Percentiles rank a stretch among this genome's conserved stretches.
Evolutionary conservation across 2,113 vertebrate genomes (phyloP).

Genomic region (Salvelinus sp.): DNA sequence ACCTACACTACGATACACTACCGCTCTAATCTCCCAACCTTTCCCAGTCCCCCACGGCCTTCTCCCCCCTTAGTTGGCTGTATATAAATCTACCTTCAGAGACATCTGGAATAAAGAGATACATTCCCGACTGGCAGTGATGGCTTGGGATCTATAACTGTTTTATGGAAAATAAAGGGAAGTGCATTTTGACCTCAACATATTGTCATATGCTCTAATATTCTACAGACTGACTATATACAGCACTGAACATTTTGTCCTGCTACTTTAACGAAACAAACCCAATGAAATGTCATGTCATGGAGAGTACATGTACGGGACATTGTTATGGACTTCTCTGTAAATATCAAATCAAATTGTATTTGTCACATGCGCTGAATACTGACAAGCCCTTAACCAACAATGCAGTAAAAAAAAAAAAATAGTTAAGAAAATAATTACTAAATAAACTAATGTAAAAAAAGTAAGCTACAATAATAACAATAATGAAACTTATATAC

Average conservation of each 20-base stretch:
- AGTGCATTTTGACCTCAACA: not conserved
- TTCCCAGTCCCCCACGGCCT: not conserved
- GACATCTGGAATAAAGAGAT: conserved; percentile 25
- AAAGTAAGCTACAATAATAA: no score
- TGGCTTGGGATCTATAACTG: conserved; percentile 5
- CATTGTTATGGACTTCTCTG: no score
- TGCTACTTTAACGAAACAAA: not conserved
- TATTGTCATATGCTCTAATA: not conserved
- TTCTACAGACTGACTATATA: not conserved
- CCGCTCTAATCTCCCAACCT: no score
- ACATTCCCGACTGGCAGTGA: conserved; percentile 16
- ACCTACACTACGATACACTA: no score
- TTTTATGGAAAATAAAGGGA: conserved; percentile 4
- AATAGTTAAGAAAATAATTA: no score
- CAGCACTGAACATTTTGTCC: not conserved
- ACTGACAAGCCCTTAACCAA: no score
- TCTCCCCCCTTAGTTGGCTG: not conserved
- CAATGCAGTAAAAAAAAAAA: no score
- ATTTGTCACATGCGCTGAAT: no score
- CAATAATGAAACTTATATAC: no score
- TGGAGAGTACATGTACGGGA: not conserved
- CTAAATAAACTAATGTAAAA: no score
- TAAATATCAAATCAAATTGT: no score
- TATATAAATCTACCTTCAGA: not conserved
- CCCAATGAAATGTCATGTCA: not conserved